A percentile compares a stretch with the other conserved stretches of the same genome.
Evolutionary conservation across 2,113 vertebrate species (phyloP).

Genomic region (Alosa alosa): DNA sequence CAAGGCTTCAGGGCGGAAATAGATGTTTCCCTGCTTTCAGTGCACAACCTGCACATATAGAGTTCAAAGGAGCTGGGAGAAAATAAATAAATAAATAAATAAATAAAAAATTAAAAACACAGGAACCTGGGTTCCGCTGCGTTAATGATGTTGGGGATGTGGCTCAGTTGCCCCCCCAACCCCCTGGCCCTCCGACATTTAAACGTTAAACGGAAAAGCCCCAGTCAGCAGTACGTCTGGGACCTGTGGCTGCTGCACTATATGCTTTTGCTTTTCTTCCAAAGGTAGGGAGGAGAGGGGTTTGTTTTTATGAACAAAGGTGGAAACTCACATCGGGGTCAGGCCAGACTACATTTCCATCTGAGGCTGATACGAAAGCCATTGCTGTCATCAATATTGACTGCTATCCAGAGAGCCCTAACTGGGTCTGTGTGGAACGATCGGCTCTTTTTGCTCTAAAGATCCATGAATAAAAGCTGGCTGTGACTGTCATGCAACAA

Average conservation of each 20-base stretch:
- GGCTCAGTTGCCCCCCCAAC: not conserved
- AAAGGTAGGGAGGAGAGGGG: not conserved
- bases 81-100: not conserved
- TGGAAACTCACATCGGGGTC: not conserved
- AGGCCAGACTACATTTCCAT: not conserved
- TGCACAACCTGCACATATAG: not conserved
- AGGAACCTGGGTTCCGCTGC: not conserved
- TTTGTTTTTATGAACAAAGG: not conserved
- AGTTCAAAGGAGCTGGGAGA: not conserved
- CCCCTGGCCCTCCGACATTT: not conserved
- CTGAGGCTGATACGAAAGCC: not conserved
- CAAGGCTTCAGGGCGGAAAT: not conserved
- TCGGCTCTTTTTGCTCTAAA: not conserved
- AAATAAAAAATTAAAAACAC: not conserved
- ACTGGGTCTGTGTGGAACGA: not conserved
- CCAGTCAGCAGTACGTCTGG: not conserved
- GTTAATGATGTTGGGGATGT: not conserved
- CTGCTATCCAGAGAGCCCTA: not conserved
- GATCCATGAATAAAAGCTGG: not conserved
- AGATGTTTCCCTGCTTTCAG: not conserved
- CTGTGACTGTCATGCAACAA: not conserved
- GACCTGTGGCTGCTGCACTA: not conserved
- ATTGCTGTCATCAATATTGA: slow-evolving; percentile 6
- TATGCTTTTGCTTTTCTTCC: not conserved
- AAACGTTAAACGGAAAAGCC: not conserved